Evolutionary conservation across 2,113 vertebrate genomes (phyloP), one percentile per base, ranked within the genome.

Genomic region (Scatophagus argus): DNA sequence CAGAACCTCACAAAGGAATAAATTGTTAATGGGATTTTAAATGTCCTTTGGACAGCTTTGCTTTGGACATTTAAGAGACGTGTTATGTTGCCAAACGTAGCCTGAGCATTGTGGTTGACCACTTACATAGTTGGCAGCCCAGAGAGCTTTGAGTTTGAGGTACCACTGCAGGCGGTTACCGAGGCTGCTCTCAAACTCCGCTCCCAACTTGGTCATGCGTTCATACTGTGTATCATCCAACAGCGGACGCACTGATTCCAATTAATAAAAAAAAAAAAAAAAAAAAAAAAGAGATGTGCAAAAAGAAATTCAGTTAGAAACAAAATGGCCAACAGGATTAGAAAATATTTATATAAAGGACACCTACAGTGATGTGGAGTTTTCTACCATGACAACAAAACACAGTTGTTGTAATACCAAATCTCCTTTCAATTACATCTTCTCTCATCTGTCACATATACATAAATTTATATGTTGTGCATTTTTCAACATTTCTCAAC

Each of bases 71-170:
- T 55, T 41, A n/a, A 34, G 47, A 49, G 63, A 38, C 5, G 9
- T 14, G 16, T 3, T 5, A 61, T 54, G 64, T 27, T 23, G 52
- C 65, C 46, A 36, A 47, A 34, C 14, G 68, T 38, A 9, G 32
- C 10, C 7, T 60, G 60, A 72, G 56, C 17, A 9, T 7, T 12
- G 67, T 27, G 25, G 31, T 59, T n/a, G 5, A 27, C 46, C 41
- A 96, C 97, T 96, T 89, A 97, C 97, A 5, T 97, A 98, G 87
- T 98, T 98, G 74, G 96, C 76, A 10, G 96, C 92, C 95, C 96
- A 98, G 89, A 97, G 95, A 51, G 96, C 94, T 84, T 98, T 98
- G 70, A 97, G 94, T 47, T 93, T 94, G 78, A 97, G 95, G 86
- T 97, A 96, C 94, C 96, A 96, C 92, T 98, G 97, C 77, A 97